Evolutionary conservation across 2,797 vertebrate species (phyloP).

Genomic region (Cottoperca gobio): DNA sequence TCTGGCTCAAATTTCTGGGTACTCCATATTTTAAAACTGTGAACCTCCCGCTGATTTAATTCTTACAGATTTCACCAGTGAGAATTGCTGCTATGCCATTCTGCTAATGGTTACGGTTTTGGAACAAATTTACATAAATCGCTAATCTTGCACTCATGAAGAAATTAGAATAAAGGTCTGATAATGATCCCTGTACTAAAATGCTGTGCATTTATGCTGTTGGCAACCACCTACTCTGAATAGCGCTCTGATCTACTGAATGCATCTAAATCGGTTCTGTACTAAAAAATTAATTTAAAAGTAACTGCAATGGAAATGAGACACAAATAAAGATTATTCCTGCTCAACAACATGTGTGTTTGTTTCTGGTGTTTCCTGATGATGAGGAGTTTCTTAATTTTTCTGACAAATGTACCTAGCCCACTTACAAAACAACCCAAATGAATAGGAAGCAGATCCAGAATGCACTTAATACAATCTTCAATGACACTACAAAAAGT

Average conservation of each 20-base stretch:
- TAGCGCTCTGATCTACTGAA: background rate
- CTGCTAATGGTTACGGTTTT: no score
- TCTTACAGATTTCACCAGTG: no score
- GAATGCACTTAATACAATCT: background rate
- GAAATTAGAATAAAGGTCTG: no score
- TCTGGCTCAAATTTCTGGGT: no score
- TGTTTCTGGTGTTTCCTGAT: background rate
- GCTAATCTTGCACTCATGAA: no score
- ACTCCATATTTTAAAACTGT: no score
- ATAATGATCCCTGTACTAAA: background rate
- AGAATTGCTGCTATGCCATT: no score
- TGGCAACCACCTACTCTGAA: background rate
- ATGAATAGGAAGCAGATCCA: background rate
- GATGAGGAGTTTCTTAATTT: background rate
- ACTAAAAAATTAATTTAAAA: background rate
- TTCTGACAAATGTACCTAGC: background rate
- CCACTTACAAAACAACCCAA: background rate
- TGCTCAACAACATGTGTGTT: background rate
- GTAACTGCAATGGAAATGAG: background rate
- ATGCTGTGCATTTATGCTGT: background rate
- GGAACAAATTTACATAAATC: no score
- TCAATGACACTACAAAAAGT: background rate
- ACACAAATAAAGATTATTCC: conserved; percentile 1
- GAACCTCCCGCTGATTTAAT: no score
- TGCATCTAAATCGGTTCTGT: background rate